A percentile compares a stretch with the other conserved stretches of the same genome.
Evolutionary conservation across 2,113 vertebrate genomes (phyloP).

Genomic region (Urocitellus parryii): DNA sequence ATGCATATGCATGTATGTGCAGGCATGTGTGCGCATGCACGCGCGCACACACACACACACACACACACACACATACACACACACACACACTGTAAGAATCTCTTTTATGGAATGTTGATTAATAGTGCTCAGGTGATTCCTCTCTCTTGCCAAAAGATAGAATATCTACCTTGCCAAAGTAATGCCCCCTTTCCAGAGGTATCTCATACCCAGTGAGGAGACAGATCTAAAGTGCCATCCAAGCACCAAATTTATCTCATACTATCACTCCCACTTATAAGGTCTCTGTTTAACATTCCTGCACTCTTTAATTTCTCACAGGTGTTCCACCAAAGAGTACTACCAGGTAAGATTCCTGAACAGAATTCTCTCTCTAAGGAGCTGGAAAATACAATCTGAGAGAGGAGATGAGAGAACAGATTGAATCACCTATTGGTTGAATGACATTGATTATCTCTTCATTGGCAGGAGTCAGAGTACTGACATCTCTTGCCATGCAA

Average conservation of each 20-base stretch:
- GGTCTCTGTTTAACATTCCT: neutral
- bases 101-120: neutral
- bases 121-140: neutral
- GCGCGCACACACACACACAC: rapidly evolving
- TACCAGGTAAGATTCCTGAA: neutral
- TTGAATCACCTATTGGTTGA: too few species aligned
- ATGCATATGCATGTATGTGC: too few species aligned
- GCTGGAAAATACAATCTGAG: neutral
- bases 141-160: neutral
- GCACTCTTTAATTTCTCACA: neutral
- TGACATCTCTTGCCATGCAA: neutral
- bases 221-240: neutral
- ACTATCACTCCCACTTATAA: neutral
- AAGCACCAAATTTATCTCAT: too few species aligned
- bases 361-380: neutral
- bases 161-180: neutral
- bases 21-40: too few species aligned
- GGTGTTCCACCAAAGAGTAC: neutral
- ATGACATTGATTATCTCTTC: neutral
- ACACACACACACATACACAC: too few species aligned
- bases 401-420: neutral
- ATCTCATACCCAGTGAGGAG: neutral
- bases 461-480: neutral
- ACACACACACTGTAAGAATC: neutral
- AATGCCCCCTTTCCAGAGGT: neutral